These are phyloP conservation scores for Otis tarda DNA, from an alignment of 2,113 vertebrate species.

Conservation along the genomic window DNA sequence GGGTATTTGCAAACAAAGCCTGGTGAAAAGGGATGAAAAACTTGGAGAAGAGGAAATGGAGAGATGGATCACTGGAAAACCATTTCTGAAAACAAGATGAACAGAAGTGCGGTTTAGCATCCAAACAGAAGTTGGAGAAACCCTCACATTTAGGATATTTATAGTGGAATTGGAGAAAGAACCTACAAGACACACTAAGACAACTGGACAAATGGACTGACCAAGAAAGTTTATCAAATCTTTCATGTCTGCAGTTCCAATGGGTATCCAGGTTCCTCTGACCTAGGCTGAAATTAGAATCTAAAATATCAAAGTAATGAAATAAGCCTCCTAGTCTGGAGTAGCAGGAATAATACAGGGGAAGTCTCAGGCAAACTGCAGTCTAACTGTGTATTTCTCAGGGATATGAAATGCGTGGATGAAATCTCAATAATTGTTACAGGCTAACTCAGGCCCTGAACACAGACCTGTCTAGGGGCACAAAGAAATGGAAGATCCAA, in stretches of 20 bases:
- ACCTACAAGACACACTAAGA: not conserved
- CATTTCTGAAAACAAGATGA: not conserved
- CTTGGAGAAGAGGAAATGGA: not conserved
- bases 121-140: not conserved
- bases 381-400: not conserved
- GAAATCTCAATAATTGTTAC: not conserved
- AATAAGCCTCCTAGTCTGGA: not conserved
- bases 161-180: not conserved
- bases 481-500: not conserved
- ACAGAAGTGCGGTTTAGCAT: not conserved
- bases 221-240: not conserved
- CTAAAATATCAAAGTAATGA: not conserved
- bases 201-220: not conserved
- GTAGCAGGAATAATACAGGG: not conserved
- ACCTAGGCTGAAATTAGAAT: not conserved
- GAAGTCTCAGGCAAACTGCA: not conserved
- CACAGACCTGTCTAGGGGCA: not conserved
- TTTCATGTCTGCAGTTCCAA: not conserved
- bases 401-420: fast-evolving
- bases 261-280: not conserved
- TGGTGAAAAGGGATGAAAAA: not conserved
- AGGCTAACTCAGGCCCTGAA: not conserved
- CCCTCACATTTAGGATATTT: not conserved
- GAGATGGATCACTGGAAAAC: not conserved
- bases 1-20: not conserved